Percentiles rank a stretch among this genome's conserved stretches.
These are phyloP conservation scores for Myanophis thanlyinensis DNA, from an alignment of 2,113 vertebrate genomes.

Conservation along the genomic window DNA sequence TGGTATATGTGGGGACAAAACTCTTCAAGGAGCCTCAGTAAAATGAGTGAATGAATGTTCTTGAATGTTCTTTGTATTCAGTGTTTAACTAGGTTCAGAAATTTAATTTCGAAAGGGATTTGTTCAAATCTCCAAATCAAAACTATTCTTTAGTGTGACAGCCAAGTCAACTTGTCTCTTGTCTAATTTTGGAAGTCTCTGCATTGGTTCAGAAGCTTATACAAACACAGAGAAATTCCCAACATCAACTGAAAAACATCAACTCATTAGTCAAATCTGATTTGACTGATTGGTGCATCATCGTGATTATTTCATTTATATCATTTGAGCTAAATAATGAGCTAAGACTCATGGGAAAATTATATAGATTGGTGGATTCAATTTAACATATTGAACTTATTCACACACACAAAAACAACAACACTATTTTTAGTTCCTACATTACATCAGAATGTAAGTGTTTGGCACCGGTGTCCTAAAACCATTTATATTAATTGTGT, in stretches of 20 bases:
- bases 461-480: not conserved
- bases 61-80: not conserved
- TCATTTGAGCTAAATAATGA: not conserved
- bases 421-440: not conserved
- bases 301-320: not conserved
- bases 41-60: not conserved
- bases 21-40: not conserved
- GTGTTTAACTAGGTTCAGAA: not conserved
- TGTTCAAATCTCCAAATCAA: not conserved
- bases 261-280: not conserved
- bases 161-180: not conserved
- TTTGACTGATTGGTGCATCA: not conserved
- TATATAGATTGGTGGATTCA: not conserved
- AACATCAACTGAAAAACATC: not conserved
- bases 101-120: not conserved
- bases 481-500: not conserved
- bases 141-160: not conserved
- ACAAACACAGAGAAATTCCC: not conserved
- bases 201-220: not conserved
- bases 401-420: too few relatives aligned
- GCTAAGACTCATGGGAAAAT: not conserved
- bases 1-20: not conserved
- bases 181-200: not conserved
- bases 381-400: not conserved
- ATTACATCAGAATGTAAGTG: not conserved